Percentiles rank a stretch among this genome's conserved stretches.
Conservation (phyloP, 2,797 vertebrate genomes). For the Hapalemur alaotrensis region DNA sequence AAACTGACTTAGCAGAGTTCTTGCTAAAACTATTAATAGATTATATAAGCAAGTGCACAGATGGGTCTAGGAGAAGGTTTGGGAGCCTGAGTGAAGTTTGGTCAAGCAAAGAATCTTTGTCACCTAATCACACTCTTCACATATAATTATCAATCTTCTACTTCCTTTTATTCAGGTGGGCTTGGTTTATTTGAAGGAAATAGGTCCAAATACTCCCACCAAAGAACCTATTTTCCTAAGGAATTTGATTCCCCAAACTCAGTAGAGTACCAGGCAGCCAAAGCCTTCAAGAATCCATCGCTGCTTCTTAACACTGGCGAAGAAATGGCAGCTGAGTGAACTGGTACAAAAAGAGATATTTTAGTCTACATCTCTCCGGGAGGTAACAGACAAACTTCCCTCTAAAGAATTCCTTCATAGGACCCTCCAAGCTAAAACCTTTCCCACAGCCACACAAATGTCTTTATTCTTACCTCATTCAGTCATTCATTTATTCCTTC, state of each 20-base stretch:
- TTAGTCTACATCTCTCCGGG: not conserved
- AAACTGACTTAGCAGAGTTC: not conserved
- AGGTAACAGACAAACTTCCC: not conserved
- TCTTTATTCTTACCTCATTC: not conserved
- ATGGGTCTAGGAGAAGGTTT: not conserved
- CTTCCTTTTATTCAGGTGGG: not conserved
- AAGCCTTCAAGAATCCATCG: not conserved
- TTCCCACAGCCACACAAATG: not conserved
- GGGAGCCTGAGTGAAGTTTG: not conserved
- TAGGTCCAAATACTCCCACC: not conserved
- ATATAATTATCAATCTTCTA: not conserved
- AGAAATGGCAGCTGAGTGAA: not conserved
- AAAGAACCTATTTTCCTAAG: not conserved
- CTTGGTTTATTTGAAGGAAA: slow-evolving; percentile 7
- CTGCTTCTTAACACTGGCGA: not conserved
- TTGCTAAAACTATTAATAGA: not conserved
- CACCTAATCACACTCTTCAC: not conserved
- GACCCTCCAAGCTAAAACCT: not conserved
- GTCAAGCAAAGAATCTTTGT: not conserved
- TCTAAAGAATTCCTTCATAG: not conserved
- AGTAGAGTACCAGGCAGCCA: not conserved
- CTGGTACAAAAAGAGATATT: not conserved
- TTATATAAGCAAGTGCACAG: not conserved
- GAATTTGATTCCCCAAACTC: not conserved
- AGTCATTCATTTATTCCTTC: not conserved